A percentile compares a stretch with the other conserved stretches of the same genome.
Conservation (phyloP, 2,888 invertebrate genomes). For the Drosophila mulleri region DNA sequence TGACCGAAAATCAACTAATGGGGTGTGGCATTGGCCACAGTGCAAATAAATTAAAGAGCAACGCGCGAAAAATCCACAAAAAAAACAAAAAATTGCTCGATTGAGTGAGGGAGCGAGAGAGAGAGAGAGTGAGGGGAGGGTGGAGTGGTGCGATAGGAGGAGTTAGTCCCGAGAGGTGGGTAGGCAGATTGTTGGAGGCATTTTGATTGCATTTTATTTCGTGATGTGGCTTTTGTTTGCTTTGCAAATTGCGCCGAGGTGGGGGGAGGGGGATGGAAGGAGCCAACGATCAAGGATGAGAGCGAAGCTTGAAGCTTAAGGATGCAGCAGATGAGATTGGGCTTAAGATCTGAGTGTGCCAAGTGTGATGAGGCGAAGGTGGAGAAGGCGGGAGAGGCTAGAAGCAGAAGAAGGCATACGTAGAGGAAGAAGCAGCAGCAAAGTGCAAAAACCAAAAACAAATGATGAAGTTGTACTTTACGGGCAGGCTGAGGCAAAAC, state of each 20-base stretch:
- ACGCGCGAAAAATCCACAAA: slow-evolving; percentile 61
- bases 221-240: slow-evolving; percentile 68
- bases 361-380: neutral
- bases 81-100: slow-evolving; percentile 20
- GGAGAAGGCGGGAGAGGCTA: too few relatives aligned
- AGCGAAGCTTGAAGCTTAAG: neutral
- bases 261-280: neutral
- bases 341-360: neutral
- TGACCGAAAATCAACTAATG: slow-evolving; percentile 55
- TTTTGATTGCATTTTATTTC: slow-evolving; percentile 78
- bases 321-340: neutral
- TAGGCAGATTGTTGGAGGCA: slow-evolving; percentile 37
- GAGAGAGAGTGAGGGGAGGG: neutral
- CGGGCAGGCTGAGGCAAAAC: neutral
- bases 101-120: neutral
- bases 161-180: neutral
- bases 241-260: slow-evolving; percentile 67
- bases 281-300: neutral
- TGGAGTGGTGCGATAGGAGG: neutral
- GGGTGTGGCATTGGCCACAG: slow-evolving; percentile 77
- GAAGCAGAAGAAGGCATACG: too few relatives aligned
- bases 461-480: slow-evolving; percentile 1
- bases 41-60: slow-evolving; percentile 77
- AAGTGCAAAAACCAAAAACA: neutral
- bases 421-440: too few relatives aligned